These are phyloP conservation scores for Camponotus floridanus DNA, from an alignment of 1,140 invertebrate species.

Conservation along the genomic window DNA sequence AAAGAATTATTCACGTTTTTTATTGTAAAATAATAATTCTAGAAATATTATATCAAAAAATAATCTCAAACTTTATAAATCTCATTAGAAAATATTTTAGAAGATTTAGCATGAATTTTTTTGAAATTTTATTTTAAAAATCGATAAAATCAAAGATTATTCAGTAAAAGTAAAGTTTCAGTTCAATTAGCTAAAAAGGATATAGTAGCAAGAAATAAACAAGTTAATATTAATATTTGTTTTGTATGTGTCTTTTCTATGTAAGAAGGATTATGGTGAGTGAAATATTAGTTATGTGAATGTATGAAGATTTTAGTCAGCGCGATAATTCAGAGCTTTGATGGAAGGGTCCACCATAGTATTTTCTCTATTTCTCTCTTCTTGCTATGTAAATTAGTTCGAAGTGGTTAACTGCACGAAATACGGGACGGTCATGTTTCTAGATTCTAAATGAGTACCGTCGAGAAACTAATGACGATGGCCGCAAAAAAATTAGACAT, in stretches of 20 bases:
- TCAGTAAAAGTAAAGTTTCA: neutral
- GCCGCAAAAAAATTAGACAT: slow-evolving; percentile 31
- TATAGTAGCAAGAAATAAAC: neutral
- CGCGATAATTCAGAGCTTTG: slow-evolving; percentile 14
- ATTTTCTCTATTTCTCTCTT: slow-evolving; percentile 42
- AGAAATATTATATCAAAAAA: neutral
- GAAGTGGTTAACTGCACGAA: slow-evolving; percentile 24
- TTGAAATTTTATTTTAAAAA: neutral
- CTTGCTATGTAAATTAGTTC: slow-evolving; percentile 53
- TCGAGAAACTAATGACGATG: slow-evolving; percentile 21
- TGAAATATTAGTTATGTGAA: slow-evolving; percentile 33
- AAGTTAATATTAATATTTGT: slow-evolving; percentile 34
- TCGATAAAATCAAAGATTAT: neutral
- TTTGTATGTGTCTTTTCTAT: slow-evolving; percentile 4
- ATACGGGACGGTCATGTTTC: slow-evolving; percentile 34
- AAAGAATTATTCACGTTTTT: neutral
- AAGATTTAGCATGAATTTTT: neutral
- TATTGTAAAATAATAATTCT: neutral
- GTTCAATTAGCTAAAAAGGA: neutral
- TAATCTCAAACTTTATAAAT: neutral
- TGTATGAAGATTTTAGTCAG: slow-evolving; percentile 11
- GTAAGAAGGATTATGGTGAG: neutral
- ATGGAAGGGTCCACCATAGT: slow-evolving; percentile 8
- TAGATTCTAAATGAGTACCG: slow-evolving; percentile 37
- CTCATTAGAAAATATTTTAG: neutral